These are phyloP conservation scores for Nannoperca australis DNA, from an alignment of 2,797 vertebrate species.

Conservation along the genomic window DNA sequence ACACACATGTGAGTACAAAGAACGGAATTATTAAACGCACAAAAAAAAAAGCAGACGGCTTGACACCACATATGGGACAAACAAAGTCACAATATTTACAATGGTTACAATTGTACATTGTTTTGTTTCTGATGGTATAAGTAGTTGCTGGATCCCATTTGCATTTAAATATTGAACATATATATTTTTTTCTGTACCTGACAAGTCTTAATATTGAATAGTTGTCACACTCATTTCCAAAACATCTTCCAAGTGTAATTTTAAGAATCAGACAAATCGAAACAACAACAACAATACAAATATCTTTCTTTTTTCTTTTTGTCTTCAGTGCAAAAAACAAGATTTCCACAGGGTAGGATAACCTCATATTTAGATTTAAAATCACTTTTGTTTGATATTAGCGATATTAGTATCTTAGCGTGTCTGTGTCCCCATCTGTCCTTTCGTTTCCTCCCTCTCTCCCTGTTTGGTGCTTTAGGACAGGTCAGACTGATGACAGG, in stretches of 20 bases:
- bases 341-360: not conserved
- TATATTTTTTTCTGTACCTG: not conserved
- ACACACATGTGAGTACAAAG: slow-evolving; percentile 49
- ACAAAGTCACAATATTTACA: not conserved
- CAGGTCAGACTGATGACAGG: slow-evolving; percentile 73
- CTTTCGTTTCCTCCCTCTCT: slow-evolving; percentile 25
- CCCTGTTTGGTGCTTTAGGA: slow-evolving; percentile 41
- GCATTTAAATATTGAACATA: not conserved
- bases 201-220: not conserved
- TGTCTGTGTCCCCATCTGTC: slow-evolving; percentile 50
- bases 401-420: slow-evolving; percentile 2
- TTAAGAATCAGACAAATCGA: too few relatives aligned
- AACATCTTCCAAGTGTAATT: not conserved
- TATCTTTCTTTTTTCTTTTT: not conserved
- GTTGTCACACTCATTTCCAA: not conserved
- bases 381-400: slow-evolving; percentile 1
- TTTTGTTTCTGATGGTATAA: not conserved
- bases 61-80: not conserved
- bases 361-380: not conserved
- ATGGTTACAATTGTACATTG: too few relatives aligned
- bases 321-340: too few relatives aligned
- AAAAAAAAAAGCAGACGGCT: slow-evolving; percentile 25
- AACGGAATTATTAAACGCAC: slow-evolving; percentile 30
- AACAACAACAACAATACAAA: not conserved
- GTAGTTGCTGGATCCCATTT: not conserved